These are phyloP conservation scores for Oostethus manadensis DNA, from an alignment of 2,113 vertebrate genomes.

Conservation along the genomic window DNA sequence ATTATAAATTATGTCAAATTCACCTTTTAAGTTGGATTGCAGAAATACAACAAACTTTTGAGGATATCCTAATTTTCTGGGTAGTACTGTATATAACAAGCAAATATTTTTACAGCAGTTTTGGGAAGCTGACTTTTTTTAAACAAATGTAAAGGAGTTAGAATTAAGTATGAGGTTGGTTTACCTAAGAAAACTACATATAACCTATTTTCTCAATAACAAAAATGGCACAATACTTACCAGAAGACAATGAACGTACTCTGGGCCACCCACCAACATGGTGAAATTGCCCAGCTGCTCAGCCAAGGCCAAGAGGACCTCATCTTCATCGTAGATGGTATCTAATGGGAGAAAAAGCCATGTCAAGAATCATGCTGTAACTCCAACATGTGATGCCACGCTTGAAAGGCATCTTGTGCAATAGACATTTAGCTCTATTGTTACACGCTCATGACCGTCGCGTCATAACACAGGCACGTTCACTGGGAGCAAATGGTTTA, in stretches of 20 bases:
- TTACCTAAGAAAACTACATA: background rate
- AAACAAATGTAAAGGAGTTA: background rate
- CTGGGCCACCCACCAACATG: constrained; percentile 83
- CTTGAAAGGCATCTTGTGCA: no score
- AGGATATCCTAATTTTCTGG: no score
- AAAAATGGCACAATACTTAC: constrained; percentile 58
- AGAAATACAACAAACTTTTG: no score
- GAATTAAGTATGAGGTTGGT: background rate
- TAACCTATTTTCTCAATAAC: background rate
- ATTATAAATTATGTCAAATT: no score
- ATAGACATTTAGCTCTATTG: background rate
- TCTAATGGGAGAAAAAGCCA: constrained; percentile 56
- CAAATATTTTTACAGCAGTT: no score
- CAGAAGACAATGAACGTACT: constrained; percentile 87
- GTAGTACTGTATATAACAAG: no score
- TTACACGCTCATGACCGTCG: background rate
- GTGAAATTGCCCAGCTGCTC: constrained; percentile 90
- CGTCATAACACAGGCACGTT: background rate
- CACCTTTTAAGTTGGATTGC: no score
- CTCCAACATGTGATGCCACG: background rate
- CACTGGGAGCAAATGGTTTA: constrained; percentile 21
- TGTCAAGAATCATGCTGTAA: background rate
- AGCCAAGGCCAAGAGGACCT: constrained; percentile 84
- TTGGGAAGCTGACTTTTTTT: no score
- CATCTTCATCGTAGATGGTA: constrained; percentile 91